phyloP scores from a whole-genome alignment of 1,140 invertebrate genomes.

The Hirudo medicinalis region DNA sequence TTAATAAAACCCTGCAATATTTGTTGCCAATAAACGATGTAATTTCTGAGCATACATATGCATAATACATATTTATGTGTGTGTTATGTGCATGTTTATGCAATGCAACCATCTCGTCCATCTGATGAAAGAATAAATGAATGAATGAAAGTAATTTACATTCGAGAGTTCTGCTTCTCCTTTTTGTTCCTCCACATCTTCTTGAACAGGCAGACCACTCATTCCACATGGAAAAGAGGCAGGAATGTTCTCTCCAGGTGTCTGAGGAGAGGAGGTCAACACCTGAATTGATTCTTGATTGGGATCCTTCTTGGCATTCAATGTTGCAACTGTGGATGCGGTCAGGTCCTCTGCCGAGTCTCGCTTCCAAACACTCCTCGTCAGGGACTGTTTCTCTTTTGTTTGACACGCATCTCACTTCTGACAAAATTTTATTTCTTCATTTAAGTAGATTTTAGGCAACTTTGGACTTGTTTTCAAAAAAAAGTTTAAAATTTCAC shows the following conservation, averaged over 20 bases:
- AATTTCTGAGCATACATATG: neutral
- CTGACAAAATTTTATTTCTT: constrained; percentile 1
- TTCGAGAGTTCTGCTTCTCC: constrained; percentile 19
- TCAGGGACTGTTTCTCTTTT: constrained; percentile 18
- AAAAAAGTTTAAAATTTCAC: no score
- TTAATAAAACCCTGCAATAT: neutral
- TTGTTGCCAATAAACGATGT: neutral
- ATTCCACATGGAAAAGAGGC: constrained; percentile 19
- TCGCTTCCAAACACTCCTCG: neutral
- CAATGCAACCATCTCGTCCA: neutral
- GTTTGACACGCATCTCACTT: constrained; percentile 17
- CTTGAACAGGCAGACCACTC: constrained; percentile 15
- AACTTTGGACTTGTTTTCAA: no score
- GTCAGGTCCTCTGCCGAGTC: neutral
- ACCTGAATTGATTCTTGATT: constrained; percentile 4
- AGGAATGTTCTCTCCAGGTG: constrained; percentile 10
- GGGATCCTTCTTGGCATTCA: constrained; percentile 4
- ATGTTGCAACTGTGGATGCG: constrained; percentile 18
- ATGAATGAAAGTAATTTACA: constrained; percentile 12
- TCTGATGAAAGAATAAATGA: neutral
- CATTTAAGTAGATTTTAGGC: constrained; percentile 4
- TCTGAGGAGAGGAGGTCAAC: no score
- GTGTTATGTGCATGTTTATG: neutral
- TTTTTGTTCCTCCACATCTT: constrained; percentile 18
- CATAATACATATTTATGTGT: neutral